Evolutionary conservation across 2,113 vertebrate genomes (phyloP), one percentile per base, ranked within the genome.

Genomic region (Aphyosemion australe): DNA sequence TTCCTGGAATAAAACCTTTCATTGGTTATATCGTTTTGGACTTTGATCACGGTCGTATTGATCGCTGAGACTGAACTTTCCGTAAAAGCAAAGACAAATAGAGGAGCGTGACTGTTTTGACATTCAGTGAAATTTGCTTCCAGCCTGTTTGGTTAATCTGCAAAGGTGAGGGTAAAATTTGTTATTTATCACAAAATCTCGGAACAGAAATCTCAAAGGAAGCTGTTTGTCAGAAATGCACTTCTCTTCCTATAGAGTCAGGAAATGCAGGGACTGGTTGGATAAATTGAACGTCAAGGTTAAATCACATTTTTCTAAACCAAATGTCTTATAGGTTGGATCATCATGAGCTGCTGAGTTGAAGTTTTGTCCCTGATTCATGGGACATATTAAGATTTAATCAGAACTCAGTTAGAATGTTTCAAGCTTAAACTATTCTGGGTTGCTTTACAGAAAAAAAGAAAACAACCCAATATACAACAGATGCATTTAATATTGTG

Each of bases 1-100:
- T 52, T 80, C 78, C 66, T 80, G 72, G 65, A 83, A 78, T 63
- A 65, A 73, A 74, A 74, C 6, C 50, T 32, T 55, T 70, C 70
- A 56, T 72, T 78, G 72, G 42, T 73, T 39, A n/a, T 53, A 37
- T 82, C 74, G 53, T 19, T 50, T 61, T 7, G 6, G 46, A 69
- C 54, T 74, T 32, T 75, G 21, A 49, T 72, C 49, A 51, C 42
- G 54, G 41, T 72, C 4, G 19, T 67, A 88, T 62, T 72, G 54
- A 77, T 77, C 58, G 42, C 21, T 48, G 46, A 47, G 66, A 63
- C 75, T 69, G 54, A 74, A 74, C 46, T 20, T 58, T 48, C 32
- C 16, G 8, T 15, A 43, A 56, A 69, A 63, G 18, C 3, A 12
- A 14, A 48, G 45, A 51, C 20, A 69, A 48, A 13, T n/a, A 12